Percentiles rank a stretch among this genome's conserved stretches.
These are phyloP conservation scores for Leguminivora glycinivorella DNA, from an alignment of 1,140 invertebrate species.

Conservation along the genomic window DNA sequence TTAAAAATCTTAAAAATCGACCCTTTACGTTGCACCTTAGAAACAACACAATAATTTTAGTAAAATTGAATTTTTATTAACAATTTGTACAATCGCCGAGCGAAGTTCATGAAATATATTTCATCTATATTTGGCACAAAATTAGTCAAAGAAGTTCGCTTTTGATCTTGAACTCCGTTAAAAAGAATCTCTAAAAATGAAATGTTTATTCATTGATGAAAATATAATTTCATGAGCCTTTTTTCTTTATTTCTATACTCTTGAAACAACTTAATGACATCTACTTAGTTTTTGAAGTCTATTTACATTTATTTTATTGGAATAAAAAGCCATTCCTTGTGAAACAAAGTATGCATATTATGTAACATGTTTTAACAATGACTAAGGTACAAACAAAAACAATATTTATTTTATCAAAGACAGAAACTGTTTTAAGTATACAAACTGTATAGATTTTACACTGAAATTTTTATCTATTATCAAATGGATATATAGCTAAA, in stretches of 20 bases:
- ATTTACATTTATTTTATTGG: constrained; percentile 4
- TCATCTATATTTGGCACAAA: constrained; percentile 13
- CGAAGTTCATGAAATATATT: background rate
- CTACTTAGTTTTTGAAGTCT: background rate
- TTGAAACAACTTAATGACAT: constrained; percentile 6
- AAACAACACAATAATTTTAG: background rate
- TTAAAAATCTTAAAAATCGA: background rate
- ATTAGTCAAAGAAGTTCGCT: background rate
- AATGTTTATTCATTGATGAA: background rate
- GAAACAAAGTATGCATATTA: background rate
- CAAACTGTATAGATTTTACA: background rate
- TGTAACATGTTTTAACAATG: constrained; percentile 13
- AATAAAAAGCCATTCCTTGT: constrained; percentile 1
- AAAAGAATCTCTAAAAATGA: background rate
- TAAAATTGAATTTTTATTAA: background rate
- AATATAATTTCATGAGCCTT: background rate
- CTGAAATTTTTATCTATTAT: background rate
- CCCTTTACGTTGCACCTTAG: background rate
- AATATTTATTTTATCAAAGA: background rate
- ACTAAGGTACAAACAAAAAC: constrained; percentile 7
- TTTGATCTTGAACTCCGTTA: background rate
- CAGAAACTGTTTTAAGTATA: background rate
- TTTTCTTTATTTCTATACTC: background rate
- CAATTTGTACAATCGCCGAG: background rate
- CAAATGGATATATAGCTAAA: background rate